Evolutionary conservation across 2,113 vertebrate genomes (phyloP).

Genomic region (Clarias magur): DNA sequence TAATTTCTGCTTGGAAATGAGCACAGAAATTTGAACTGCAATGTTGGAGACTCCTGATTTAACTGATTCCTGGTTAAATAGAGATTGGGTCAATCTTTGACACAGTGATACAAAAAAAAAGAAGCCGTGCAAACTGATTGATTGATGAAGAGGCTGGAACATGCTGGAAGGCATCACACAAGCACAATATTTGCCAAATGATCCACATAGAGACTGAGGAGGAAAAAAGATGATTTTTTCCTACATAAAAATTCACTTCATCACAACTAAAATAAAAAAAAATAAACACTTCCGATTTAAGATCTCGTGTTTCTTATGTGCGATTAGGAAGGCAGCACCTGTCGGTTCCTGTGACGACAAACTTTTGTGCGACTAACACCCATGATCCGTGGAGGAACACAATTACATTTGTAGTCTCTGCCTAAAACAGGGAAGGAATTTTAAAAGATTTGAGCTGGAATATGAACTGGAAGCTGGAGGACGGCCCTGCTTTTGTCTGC

Average conservation of each 20-base stretch:
- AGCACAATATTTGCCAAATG: neutral
- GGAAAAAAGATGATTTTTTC: neutral
- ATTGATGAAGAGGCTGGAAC: neutral
- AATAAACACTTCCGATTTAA: neutral
- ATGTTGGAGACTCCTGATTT: slow-evolving; percentile 3
- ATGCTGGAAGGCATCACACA: neutral
- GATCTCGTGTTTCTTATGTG: neutral
- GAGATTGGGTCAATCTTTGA: neutral
- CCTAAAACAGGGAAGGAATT: slow-evolving; percentile 40
- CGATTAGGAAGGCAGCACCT: slow-evolving; percentile 28
- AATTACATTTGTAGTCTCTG: slow-evolving; percentile 32
- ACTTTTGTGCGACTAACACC: slow-evolving; percentile 35
- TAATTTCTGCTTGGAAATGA: neutral
- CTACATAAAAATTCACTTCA: neutral
- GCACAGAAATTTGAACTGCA: neutral
- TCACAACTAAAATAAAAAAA: neutral
- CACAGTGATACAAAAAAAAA: neutral
- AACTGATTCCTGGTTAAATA: slow-evolving; percentile 12
- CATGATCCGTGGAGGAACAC: slow-evolving; percentile 14
- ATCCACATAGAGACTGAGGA: neutral
- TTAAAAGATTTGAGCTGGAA: slow-evolving; percentile 42
- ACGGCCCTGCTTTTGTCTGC: slow-evolving; percentile 36
- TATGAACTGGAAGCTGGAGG: slow-evolving; percentile 33
- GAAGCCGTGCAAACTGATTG: neutral
- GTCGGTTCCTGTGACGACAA: slow-evolving; percentile 17